A percentile compares a stretch with the other conserved stretches of the same genome.
phyloP scores from a whole-genome alignment of 2,888 invertebrate species.

The Heliconius sara region DNA sequence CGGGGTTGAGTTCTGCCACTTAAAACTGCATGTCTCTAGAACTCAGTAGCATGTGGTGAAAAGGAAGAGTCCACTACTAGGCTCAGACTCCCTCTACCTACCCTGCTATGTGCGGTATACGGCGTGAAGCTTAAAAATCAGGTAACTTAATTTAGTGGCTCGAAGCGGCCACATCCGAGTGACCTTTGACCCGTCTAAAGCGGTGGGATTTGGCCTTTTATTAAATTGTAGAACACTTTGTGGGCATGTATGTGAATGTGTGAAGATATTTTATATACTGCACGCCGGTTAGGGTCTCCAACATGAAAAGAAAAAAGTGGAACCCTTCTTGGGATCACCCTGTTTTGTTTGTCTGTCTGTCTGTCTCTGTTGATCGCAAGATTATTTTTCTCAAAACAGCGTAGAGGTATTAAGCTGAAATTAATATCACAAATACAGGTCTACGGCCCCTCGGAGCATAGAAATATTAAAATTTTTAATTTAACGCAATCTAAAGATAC shows the following conservation, averaged over 20 bases:
- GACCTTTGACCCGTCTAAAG: slow-evolving; percentile 12
- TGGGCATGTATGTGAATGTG: neutral
- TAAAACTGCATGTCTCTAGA: neutral
- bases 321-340: no score
- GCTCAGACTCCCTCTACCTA: neutral
- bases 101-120: neutral
- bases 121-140: neutral
- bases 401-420: no score
- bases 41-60: no score
- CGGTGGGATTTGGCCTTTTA: neutral
- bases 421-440: no score
- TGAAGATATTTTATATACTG: neutral
- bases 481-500: no score
- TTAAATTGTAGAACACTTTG: neutral
- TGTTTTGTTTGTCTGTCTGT: no score
- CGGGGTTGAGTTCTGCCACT: neutral
- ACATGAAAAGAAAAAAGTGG: no score
- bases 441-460: no score
- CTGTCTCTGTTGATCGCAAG: no score
- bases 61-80: neutral
- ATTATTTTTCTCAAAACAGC: no score
- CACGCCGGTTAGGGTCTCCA: no score
- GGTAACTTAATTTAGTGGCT: slow-evolving; percentile 10
- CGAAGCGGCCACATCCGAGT: slow-evolving; percentile 11
- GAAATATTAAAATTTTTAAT: no score